These are phyloP conservation scores for Jordanella pulchra DNA, from an alignment of 2,797 vertebrate genomes.

Conservation along the genomic window DNA sequence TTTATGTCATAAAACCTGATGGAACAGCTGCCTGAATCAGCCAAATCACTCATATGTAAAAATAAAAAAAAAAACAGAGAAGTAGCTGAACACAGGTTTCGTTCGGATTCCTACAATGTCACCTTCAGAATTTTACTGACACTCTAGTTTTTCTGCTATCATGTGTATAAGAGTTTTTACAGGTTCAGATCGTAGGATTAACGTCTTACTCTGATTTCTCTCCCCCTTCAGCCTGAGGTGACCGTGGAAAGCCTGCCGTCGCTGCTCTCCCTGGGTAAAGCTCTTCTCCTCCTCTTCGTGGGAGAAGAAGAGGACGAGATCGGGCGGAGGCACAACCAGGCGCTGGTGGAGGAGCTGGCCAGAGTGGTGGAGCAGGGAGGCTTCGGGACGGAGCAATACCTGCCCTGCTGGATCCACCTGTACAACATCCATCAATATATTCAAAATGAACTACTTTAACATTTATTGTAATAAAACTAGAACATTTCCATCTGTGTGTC, in stretches of 20 bases:
- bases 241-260: constrained; percentile 87
- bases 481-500: not conserved
- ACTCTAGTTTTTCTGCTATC: too few species aligned
- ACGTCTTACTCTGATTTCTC: not conserved
- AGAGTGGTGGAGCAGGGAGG: constrained; percentile 44
- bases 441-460: not conserved
- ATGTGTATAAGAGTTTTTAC: not conserved
- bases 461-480: not conserved
- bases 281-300: constrained; percentile 90
- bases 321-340: constrained; percentile 60
- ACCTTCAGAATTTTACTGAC: not conserved
- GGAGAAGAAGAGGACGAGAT: constrained; percentile 76
- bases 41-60: not conserved
- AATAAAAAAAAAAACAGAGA: not conserved
- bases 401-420: constrained; percentile 92
- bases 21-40: not conserved
- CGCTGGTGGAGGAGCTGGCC: constrained; percentile 71
- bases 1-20: not conserved
- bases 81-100: not conserved
- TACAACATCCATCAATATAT: constrained; percentile 58
- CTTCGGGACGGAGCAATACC: constrained; percentile 56
- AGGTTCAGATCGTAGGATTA: not conserved
- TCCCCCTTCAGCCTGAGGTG: constrained; percentile 87
- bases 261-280: constrained; percentile 80
- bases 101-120: not conserved